These are phyloP conservation scores for Larimichthys crocea DNA, from an alignment of 2,113 vertebrate species.

Conservation along the genomic window DNA sequence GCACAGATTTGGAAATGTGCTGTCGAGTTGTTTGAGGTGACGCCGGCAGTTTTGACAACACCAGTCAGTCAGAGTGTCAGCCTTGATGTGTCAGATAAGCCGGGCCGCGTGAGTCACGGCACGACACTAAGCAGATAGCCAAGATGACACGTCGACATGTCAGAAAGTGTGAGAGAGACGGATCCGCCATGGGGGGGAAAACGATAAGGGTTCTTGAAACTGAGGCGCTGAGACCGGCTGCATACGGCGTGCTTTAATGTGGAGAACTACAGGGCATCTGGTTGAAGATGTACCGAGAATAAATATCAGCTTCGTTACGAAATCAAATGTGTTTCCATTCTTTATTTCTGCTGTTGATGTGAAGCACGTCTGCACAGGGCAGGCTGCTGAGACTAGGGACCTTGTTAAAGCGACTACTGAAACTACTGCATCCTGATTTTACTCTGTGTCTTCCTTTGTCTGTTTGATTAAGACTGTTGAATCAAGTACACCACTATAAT, in stretches of 20 bases:
- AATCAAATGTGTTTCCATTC: conserved; percentile 38
- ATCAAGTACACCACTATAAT: background rate
- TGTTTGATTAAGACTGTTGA: conserved; percentile 34
- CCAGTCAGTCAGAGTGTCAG: conserved; percentile 52
- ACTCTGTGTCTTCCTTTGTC: conserved; percentile 1
- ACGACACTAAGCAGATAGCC: conserved; percentile 52
- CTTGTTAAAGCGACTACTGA: conserved; percentile 53
- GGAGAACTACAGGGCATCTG: conserved; percentile 14
- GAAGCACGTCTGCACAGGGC: conserved; percentile 33
- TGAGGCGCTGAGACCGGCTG: conserved; percentile 20
- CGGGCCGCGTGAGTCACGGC: conserved; percentile 35
- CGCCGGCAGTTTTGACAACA: conserved; percentile 63
- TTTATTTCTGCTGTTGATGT: conserved; percentile 49
- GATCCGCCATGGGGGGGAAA: conserved; percentile 18
- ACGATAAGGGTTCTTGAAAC: conserved; percentile 28
- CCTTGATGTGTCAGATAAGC: conserved; percentile 64
- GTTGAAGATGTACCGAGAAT: conserved; percentile 41
- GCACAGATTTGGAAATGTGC: conserved; percentile 28
- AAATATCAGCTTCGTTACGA: conserved; percentile 40
- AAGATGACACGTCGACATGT: conserved; percentile 61
- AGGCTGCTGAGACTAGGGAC: conserved; percentile 38
- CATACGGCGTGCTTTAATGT: conserved; percentile 39
- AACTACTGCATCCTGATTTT: conserved; percentile 34
- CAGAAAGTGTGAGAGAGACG: conserved; percentile 44
- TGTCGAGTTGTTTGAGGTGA: conserved; percentile 39